Evolutionary conservation across 1,140 invertebrate genomes (phyloP).

Genomic region (Drosophila rufa): DNA sequence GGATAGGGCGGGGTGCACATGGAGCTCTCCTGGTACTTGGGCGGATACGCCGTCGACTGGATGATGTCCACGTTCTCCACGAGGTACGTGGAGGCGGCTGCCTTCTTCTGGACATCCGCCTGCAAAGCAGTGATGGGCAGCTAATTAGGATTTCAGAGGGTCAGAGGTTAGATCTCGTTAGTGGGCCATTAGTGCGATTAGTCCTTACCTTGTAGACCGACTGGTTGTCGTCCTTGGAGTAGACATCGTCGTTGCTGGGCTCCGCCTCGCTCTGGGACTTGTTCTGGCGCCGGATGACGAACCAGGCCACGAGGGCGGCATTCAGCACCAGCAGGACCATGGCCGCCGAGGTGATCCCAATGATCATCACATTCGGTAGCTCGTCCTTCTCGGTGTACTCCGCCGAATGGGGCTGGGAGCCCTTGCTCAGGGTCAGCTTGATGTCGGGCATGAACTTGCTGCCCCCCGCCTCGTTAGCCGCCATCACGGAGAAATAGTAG

Average conservation of each 20-base stretch:
- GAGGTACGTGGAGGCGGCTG: constrained; percentile 79
- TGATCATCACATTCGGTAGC: constrained; percentile 91
- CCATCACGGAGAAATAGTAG: constrained; percentile 95
- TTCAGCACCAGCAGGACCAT: constrained; percentile 92
- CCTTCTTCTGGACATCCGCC: constrained; percentile 81
- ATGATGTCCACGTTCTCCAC: constrained; percentile 82
- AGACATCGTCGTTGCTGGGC: constrained; percentile 92
- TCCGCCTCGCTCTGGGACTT: constrained; percentile 87
- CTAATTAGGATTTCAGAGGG: constrained; percentile 59
- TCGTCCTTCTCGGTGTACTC: constrained; percentile 89
- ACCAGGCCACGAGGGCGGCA: constrained; percentile 93
- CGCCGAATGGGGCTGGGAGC: constrained; percentile 87
- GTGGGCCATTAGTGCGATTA: constrained; percentile 9
- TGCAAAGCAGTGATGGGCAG: constrained; percentile 83
- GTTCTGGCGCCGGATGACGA: constrained; percentile 89
- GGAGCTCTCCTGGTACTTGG: constrained; percentile 82
- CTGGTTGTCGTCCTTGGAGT: constrained; percentile 90
- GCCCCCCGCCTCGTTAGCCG: constrained; percentile 93
- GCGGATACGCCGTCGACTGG: constrained; percentile 78
- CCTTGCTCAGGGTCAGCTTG: constrained; percentile 87
- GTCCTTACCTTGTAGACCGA: constrained; percentile 85
- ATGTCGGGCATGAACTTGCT: constrained; percentile 93
- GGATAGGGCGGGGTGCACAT: constrained; percentile 80
- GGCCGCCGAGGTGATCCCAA: constrained; percentile 92
- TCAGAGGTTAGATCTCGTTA: constrained; percentile 23